Percentiles rank a stretch among this genome's conserved stretches.
Conservation (phyloP, 2,113 vertebrate species). For the Ochotona princeps region DNA sequence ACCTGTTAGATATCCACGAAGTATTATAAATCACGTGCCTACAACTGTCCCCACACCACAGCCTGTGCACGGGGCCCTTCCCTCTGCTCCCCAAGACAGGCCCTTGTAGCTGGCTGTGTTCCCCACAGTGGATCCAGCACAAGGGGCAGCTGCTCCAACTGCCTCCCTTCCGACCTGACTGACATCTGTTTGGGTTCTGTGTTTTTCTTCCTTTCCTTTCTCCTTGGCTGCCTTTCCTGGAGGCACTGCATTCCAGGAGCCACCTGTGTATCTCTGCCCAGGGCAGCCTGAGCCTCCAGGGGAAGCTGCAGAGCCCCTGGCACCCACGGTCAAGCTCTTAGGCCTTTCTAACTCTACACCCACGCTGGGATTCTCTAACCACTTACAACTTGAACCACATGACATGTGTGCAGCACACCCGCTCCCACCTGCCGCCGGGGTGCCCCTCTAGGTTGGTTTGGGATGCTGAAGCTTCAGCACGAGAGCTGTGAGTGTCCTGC, state of each 20-base stretch:
- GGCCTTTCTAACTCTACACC: constrained; percentile 32
- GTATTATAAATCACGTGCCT: constrained; percentile 81
- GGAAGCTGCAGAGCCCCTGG: background rate
- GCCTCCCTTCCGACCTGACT: constrained; percentile 58
- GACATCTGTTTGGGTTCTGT: constrained; percentile 70
- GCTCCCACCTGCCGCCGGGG: background rate
- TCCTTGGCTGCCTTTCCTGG: constrained; percentile 52
- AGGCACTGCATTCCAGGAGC: background rate
- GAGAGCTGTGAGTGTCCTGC: background rate
- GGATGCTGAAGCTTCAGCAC: background rate
- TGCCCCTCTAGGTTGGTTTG: background rate
- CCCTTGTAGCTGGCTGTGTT: constrained; percentile 33
- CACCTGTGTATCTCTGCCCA: background rate
- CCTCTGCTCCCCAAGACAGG: background rate
- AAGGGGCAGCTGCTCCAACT: constrained; percentile 17
- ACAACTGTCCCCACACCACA: constrained; percentile 70
- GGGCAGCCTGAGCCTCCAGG: background rate
- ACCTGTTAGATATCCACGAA: constrained; percentile 67
- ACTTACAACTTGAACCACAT: background rate
- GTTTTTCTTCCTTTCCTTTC: constrained; percentile 70
- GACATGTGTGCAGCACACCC: background rate
- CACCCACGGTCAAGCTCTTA: background rate
- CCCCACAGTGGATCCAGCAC: background rate
- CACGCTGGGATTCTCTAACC: background rate
- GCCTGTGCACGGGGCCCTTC: background rate